Percentiles rank a stretch among this genome's conserved stretches.
Evolutionary conservation across 1,140 invertebrate genomes (phyloP).

Genomic region (Diabrotica virgifera): DNA sequence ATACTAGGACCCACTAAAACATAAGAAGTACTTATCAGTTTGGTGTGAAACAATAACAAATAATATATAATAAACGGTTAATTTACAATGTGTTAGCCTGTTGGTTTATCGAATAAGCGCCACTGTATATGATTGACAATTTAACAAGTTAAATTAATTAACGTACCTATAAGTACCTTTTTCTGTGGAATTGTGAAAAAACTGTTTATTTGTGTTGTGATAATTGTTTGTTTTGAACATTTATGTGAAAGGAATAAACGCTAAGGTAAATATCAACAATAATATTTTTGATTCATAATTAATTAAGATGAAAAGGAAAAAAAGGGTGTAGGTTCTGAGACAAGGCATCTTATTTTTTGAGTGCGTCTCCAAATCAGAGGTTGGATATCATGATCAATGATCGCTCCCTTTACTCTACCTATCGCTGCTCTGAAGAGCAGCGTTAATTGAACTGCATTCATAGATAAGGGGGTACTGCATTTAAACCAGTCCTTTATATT

Average conservation of each 20-base stretch:
- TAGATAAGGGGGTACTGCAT: too few relatives aligned
- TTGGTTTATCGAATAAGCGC: conserved; percentile 42
- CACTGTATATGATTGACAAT: conserved; percentile 37
- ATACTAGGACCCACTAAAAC: conserved; percentile 38
- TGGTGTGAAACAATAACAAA: conserved; percentile 47
- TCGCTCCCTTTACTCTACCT: too few relatives aligned
- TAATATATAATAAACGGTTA: conserved; percentile 45
- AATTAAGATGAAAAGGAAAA: too few relatives aligned
- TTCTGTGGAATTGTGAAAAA: conserved; percentile 11
- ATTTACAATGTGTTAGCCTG: conserved; percentile 41
- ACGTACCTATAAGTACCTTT: conserved; percentile 1
- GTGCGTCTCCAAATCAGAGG: too few relatives aligned
- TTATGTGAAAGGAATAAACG: neutral
- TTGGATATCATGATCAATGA: too few relatives aligned
- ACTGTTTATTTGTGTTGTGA: conserved; percentile 6
- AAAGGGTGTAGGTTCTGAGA: too few relatives aligned
- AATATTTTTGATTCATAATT: too few relatives aligned
- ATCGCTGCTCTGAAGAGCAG: too few relatives aligned
- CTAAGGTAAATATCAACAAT: neutral
- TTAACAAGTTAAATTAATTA: conserved; percentile 28
- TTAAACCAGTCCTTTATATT: too few relatives aligned
- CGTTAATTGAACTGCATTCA: too few relatives aligned
- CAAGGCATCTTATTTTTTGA: too few relatives aligned
- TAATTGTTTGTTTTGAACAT: neutral
- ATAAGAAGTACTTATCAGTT: conserved; percentile 44